Conservation (phyloP, 2,888 invertebrate species). For the Entomobrya multifasciata region DNA sequence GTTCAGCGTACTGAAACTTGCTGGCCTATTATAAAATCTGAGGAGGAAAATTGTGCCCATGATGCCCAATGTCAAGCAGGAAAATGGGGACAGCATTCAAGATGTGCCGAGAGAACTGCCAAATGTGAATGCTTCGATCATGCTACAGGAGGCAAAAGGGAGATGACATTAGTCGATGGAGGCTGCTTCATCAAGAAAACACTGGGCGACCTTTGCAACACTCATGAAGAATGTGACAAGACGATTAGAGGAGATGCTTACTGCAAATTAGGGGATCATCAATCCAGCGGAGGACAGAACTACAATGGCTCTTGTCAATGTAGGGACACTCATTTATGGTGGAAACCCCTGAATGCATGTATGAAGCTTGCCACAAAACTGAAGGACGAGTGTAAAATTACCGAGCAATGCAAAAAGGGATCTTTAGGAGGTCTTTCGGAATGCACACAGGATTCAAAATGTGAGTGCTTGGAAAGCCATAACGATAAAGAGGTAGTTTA, state of each 20-base stretch:
- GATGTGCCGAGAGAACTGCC: conserved; percentile 27
- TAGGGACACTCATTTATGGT: conserved; percentile 28
- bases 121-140: conserved; percentile 66
- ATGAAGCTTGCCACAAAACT: conserved; percentile 37
- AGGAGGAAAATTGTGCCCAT: conserved; percentile 27
- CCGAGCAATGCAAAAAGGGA: conserved; percentile 51
- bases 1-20: conserved; percentile 58
- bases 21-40: conserved; percentile 8
- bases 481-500: background rate
- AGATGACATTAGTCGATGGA: background rate
- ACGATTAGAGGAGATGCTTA: conserved; percentile 48
- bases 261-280: conserved; percentile 35
- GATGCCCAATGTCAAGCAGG: conserved; percentile 68
- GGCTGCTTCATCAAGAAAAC: conserved; percentile 45
- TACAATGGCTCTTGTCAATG: conserved; percentile 62
- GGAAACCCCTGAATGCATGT: conserved; percentile 26
- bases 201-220: conserved; percentile 39
- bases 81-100: conserved; percentile 45
- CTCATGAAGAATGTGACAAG: conserved; percentile 52
- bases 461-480: conserved; percentile 38
- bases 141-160: background rate
- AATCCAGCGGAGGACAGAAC: background rate
- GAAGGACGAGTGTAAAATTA: conserved; percentile 37
- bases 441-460: conserved; percentile 41
- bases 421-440: conserved; percentile 41